phyloP scores from a whole-genome alignment of 2,113 vertebrate genomes.

The Calidris pugnax region DNA sequence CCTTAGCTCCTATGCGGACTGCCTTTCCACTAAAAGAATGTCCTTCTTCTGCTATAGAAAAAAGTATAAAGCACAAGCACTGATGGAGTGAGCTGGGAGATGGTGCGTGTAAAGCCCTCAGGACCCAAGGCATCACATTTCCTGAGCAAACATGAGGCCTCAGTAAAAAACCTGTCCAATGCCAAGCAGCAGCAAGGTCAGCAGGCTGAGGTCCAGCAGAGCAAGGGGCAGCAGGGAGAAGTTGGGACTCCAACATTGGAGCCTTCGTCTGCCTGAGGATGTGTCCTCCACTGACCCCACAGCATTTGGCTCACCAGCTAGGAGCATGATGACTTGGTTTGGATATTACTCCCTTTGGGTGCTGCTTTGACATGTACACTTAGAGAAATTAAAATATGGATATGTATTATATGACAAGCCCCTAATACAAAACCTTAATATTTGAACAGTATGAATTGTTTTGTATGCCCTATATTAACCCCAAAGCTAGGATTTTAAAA shows the following conservation, averaged over 20 bases:
- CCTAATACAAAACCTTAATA: neutral
- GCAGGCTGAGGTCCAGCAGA: neutral
- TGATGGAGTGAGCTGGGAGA: neutral
- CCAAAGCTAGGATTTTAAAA: neutral
- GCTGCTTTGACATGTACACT: neutral
- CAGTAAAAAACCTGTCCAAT: neutral
- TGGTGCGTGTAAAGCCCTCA: neutral
- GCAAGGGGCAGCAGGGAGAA: neutral
- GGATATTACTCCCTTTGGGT: neutral
- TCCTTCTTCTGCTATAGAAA: neutral
- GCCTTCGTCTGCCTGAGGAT: neutral
- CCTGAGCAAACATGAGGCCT: neutral
- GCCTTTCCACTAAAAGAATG: neutral
- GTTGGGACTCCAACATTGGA: neutral
- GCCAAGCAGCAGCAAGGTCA: neutral
- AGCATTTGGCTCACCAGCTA: neutral
- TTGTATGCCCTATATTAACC: neutral
- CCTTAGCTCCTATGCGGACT: neutral
- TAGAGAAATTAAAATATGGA: neutral
- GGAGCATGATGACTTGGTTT: neutral
- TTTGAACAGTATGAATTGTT: neutral
- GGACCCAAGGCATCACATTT: neutral
- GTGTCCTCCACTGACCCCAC: neutral
- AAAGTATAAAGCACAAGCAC: neutral
- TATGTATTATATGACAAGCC: neutral